phyloP scores from a whole-genome alignment of 2,113 vertebrate species.

The Hoplias malabaricus region DNA sequence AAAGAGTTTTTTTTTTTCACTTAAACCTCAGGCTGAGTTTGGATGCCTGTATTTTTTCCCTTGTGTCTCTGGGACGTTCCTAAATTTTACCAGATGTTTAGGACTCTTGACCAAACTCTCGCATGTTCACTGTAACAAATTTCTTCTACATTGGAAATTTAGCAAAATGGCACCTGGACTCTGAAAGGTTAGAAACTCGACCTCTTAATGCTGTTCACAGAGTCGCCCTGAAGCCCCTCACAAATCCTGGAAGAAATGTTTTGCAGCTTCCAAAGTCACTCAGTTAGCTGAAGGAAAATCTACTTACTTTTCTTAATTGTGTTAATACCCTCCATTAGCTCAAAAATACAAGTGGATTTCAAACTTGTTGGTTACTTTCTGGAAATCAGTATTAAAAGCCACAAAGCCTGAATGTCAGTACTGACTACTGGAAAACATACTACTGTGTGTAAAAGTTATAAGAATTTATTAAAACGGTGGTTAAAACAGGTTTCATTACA shows the following conservation, averaged over 20 bases:
- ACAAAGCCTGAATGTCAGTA: background rate
- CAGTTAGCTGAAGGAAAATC: background rate
- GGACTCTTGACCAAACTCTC: conserved; percentile 54
- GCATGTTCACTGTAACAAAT: conserved; percentile 46
- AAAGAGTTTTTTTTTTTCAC: conserved; percentile 28
- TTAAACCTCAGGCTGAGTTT: conserved; percentile 14
- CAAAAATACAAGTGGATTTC: background rate
- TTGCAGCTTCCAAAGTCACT: conserved; percentile 10
- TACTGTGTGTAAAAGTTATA: background rate
- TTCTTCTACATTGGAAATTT: conserved; percentile 62
- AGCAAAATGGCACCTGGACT: conserved; percentile 70
- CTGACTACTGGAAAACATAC: background rate
- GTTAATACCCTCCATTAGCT: background rate
- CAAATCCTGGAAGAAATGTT: conserved; percentile 19
- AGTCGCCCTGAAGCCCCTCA: conserved; percentile 61
- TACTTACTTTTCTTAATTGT: background rate
- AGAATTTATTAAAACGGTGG: too few relatives aligned
- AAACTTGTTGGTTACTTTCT: background rate
- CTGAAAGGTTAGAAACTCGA: conserved; percentile 59
- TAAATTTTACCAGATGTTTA: background rate
- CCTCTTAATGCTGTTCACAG: background rate
- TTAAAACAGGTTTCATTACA: too few relatives aligned
- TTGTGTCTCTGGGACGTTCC: conserved; percentile 9
- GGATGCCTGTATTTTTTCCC: background rate
- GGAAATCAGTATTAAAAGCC: background rate